Evolutionary conservation across 2,797 vertebrate species (phyloP), one percentile per base, ranked within the genome.

Genomic region (Propithecus deckenii): DNA sequence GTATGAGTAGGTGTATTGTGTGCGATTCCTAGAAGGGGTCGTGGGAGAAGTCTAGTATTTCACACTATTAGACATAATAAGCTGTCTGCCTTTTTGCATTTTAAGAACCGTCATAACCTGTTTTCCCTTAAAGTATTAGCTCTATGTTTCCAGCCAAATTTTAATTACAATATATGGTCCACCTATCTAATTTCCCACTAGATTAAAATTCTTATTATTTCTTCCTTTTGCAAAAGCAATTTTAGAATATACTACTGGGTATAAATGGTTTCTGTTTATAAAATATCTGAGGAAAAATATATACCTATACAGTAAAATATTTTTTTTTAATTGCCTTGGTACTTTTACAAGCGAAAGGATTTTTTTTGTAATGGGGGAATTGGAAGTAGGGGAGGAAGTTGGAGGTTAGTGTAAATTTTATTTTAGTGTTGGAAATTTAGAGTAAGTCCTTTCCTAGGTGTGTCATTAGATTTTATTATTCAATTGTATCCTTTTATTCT

Each of bases 391-490:
- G 18, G 35, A 78, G 25, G n/a, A 61, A 22, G 17, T 89, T 52
- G 18, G 25, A 89, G 7, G 61, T 32, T n/a, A 23, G 3, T 55
- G 28, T 79, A 52, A 67, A 52, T 67, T 52, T 78, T 52, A 41
- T 67, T 41, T 78, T 32, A 57, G 13, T 69, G 9, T 65, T 83
- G 59, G 63, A 50, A 84, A 91, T 78, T 52, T 80, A 80, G 57
- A 5, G 46, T 61, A 35, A 61, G 5, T 85, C 25, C 32, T 67
- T 91, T 94, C 55, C 25, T 30, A 28, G 2, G 2, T 81, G 35
- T 46, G 69, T 92, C 11, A 1, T 84, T 84, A 52, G 30, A 48
- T 74, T 86, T 92, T 92, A 55, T 72, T 96, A 89, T 93, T 80
- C 15, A 83, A 46, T 72, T 89, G 8, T 57, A 81, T 83, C 43